Evolutionary conservation across 2,797 vertebrate species (phyloP), one percentile per base, ranked within the genome.

Genomic region (Chelidonichthys spinosus): DNA sequence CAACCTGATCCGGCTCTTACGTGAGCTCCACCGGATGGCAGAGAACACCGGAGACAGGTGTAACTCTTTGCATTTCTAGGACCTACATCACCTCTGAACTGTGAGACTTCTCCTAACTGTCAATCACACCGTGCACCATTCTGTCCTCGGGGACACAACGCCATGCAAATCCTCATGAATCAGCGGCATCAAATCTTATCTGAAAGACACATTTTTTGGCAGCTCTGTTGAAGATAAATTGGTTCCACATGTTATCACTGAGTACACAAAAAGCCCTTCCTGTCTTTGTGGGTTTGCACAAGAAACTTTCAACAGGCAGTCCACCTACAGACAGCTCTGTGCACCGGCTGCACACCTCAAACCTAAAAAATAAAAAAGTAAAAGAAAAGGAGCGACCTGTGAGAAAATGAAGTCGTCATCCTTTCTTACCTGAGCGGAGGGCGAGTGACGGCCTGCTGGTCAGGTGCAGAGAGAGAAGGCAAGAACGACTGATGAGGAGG

Each of bases 391-490:
- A 42, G 62, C 36, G 72, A 33, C 1, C 11, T 55, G 42, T 9
- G 32, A 60, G 13, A 68, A 9, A 69, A 72, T 15, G 11, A 66
- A 40, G 46, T 54, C 55, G 36, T 49, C 55, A 46, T 66, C 7
- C 18, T 33, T 2, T 79, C 91, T 93, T 94, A 95, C 95, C 94
- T 95, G 92, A 83, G 47, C 59, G 76, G 66, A 73, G 56, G 75
- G 67, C 3, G 73, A 78, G 81, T 60, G 87, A 61, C 76, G 90
- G 76, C 60, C 74, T 83, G 76, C 56, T 40, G 82, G 49, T 88
- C 74, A 78, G 58, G 50, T 85, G 84, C 44, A 66, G 72, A 82
- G 72, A 79, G 72, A 76, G 50, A 69, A 76, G 79, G 69, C 46
- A 37, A 52, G 18, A 62, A 74, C 49, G 47, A 77, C 81, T 90